Percentiles rank a stretch among this genome's conserved stretches.
phyloP scores from a whole-genome alignment of 2,113 vertebrate genomes.

The Syngnathoides biaculeatus region DNA sequence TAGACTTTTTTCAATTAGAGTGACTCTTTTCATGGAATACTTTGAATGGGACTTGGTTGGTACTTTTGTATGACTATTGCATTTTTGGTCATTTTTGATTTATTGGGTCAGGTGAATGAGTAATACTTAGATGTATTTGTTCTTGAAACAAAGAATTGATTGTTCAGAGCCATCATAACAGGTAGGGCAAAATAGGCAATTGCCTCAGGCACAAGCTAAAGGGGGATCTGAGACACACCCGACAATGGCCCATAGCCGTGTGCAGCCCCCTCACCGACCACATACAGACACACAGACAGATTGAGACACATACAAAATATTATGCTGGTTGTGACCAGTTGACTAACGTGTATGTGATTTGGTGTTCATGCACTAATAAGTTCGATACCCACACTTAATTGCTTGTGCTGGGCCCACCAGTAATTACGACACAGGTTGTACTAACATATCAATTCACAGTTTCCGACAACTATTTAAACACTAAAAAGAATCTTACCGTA shows the following conservation, averaged over 20 bases:
- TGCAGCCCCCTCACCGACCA: too few species aligned
- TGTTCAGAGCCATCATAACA: neutral
- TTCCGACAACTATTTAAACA: too few species aligned
- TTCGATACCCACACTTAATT: too few species aligned
- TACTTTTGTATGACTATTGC: neutral
- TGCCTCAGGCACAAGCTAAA: neutral
- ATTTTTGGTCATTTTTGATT: neutral
- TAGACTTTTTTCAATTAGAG: neutral
- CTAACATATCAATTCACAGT: too few species aligned
- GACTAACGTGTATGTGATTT: too few species aligned
- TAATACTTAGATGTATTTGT: neutral
- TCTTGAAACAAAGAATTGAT: neutral
- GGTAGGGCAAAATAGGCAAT: neutral
- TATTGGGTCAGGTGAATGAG: neutral
- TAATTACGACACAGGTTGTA: too few species aligned
- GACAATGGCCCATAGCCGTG: neutral
- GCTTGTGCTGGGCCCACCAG: too few species aligned
- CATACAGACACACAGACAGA: too few species aligned
- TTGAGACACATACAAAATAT: too few species aligned
- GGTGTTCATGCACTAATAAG: too few species aligned
- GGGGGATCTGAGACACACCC: neutral
- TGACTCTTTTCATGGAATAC: neutral
- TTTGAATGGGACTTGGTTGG: neutral
- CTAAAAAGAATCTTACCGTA: too few species aligned
- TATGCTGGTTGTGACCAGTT: too few species aligned